Evolutionary conservation across 2,888 invertebrate species (phyloP).

Genomic region (Drosophila emarginata): DNA sequence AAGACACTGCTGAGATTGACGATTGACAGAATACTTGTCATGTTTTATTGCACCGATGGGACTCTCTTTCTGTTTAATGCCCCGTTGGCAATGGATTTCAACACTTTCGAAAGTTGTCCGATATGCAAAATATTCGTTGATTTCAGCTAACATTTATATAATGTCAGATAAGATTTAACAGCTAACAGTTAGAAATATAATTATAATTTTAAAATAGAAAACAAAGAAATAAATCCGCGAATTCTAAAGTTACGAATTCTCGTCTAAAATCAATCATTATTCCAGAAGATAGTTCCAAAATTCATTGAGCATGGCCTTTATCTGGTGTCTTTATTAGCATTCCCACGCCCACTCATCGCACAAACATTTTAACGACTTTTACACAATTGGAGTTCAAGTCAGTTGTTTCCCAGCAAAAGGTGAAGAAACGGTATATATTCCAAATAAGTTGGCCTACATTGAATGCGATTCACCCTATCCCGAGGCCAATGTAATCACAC

Average conservation of each 20-base stretch:
- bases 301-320: neutral
- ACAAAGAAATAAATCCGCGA: constrained; percentile 14
- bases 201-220: neutral
- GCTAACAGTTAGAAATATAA: too few species aligned
- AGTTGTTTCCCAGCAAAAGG: constrained; percentile 49
- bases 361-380: constrained; percentile 31
- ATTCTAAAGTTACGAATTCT: neutral
- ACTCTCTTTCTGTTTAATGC: constrained; percentile 10
- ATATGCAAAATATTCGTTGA: too few species aligned
- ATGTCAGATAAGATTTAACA: too few species aligned
- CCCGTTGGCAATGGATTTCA: too few species aligned
- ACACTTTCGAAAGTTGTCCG: too few species aligned
- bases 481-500: constrained; percentile 39
- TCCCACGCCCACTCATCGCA: constrained; percentile 41
- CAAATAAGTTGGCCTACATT: constrained; percentile 40
- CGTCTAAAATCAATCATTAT: neutral
- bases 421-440: constrained; percentile 5
- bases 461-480: constrained; percentile 11
- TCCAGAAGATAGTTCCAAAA: neutral
- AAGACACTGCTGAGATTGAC: constrained; percentile 8
- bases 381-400: constrained; percentile 46
- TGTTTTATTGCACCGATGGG: constrained; percentile 48
- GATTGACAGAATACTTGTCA: constrained; percentile 48
- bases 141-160: too few species aligned
- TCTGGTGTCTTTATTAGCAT: constrained; percentile 52